Percentiles rank a stretch among this genome's conserved stretches.
phyloP scores from a whole-genome alignment of 2,113 vertebrate species.

The Emydura subglobosa region DNA sequence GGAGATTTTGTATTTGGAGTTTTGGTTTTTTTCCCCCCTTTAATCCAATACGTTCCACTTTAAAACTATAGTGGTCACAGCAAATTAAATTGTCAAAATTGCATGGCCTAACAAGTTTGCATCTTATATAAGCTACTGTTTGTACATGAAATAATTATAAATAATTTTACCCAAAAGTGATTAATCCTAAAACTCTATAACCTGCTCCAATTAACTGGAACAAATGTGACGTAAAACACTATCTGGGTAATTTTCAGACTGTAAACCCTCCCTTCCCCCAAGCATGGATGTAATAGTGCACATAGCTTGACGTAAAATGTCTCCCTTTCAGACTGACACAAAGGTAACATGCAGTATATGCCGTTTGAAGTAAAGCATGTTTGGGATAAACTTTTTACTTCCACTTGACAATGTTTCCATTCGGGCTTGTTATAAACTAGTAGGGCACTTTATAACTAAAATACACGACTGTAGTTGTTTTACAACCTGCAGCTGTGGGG shows the following conservation, averaged over 20 bases:
- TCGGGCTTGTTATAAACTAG: constrained; percentile 49
- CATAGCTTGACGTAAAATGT: neutral
- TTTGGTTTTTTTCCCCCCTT: fast-evolving
- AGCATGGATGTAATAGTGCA: neutral
- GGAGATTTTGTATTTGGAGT: neutral
- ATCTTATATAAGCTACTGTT: constrained; percentile 14
- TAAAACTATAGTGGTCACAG: neutral
- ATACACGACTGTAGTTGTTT: constrained; percentile 41
- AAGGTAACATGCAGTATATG: constrained; percentile 4
- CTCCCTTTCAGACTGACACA: constrained; percentile 7
- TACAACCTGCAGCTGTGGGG: constrained; percentile 51
- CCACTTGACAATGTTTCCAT: constrained; percentile 35
- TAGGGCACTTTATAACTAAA: constrained; percentile 51
- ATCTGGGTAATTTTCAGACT: neutral
- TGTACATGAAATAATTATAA: constrained; percentile 29
- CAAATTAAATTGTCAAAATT: constrained; percentile 25
- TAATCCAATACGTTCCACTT: neutral
- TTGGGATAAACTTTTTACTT: constrained; percentile 60
- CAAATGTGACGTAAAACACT: constrained; percentile 47
- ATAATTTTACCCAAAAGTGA: constrained; percentile 15
- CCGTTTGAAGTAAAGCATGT: neutral
- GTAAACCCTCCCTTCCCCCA: constrained; percentile 27
- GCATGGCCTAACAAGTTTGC: constrained; percentile 12
- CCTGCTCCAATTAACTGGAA: constrained; percentile 43
- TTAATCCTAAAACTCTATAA: constrained; percentile 35